These are phyloP conservation scores for Hololepta plana DNA, from an alignment of 2,888 invertebrate genomes.

Conservation along the genomic window DNA sequence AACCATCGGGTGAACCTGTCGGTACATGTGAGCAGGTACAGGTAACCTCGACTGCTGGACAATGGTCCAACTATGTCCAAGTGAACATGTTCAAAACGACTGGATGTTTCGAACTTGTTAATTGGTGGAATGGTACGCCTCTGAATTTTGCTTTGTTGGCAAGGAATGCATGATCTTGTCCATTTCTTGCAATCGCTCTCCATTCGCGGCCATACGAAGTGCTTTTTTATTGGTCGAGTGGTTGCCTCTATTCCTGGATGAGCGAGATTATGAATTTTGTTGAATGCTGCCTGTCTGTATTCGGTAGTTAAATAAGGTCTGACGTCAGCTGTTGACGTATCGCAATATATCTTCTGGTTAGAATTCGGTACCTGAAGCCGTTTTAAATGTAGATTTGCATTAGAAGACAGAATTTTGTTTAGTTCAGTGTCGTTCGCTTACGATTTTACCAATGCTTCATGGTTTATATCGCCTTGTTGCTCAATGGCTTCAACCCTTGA, in stretches of 20 bases:
- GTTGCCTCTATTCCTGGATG: slow-evolving; percentile 9
- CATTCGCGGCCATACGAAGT: slow-evolving; percentile 19
- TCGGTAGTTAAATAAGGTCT: slow-evolving; percentile 9
- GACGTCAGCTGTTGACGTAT: slow-evolving; percentile 1
- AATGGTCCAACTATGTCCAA: slow-evolving; percentile 17
- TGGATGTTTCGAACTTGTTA: slow-evolving; percentile 12
- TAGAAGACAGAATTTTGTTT: slow-evolving; percentile 1
- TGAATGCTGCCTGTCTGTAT: slow-evolving; percentile 7
- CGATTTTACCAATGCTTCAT: slow-evolving; percentile 7
- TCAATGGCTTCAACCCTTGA: slow-evolving; percentile 10
- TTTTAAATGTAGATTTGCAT: too few species aligned
- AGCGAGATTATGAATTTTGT: slow-evolving; percentile 12
- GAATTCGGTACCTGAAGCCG: slow-evolving; percentile 2
- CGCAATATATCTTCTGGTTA: slow-evolving; percentile 2
- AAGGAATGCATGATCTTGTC: slow-evolving; percentile 16
- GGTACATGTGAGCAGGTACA: slow-evolving; percentile 13
- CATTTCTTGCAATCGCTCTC: slow-evolving; percentile 17
- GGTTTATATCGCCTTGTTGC: slow-evolving; percentile 7
- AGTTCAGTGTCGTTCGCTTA: slow-evolving; percentile 16
- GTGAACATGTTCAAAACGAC: slow-evolving; percentile 18
- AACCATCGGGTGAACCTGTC: slow-evolving; percentile 22
- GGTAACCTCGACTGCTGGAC: slow-evolving; percentile 10
- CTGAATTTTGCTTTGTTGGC: slow-evolving; percentile 19
- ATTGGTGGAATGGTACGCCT: slow-evolving; percentile 16
- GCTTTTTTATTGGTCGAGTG: too few species aligned